Evolutionary conservation across 2,888 invertebrate species (phyloP).

Genomic region (Notodonta ziczac): DNA sequence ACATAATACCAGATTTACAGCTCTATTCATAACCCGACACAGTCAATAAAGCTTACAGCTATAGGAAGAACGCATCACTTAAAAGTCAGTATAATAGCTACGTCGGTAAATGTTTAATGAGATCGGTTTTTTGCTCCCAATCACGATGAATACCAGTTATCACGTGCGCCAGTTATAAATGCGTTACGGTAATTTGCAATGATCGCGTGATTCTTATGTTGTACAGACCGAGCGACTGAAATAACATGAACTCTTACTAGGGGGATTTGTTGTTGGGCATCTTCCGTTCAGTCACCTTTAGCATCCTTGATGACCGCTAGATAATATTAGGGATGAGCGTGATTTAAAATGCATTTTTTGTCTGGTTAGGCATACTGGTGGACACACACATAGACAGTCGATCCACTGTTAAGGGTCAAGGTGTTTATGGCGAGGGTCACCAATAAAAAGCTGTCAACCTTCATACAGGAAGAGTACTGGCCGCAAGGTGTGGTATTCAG

Average conservation of each 20-base stretch:
- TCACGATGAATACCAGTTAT: constrained; percentile 49
- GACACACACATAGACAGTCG: no score
- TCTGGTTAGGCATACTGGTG: no score
- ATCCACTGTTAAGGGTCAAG: no score
- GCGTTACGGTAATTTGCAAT: constrained; percentile 61
- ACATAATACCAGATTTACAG: no score
- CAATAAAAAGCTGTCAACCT: no score
- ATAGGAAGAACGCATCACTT: not conserved
- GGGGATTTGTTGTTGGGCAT: not conserved
- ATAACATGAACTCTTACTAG: not conserved
- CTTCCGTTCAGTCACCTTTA: no score
- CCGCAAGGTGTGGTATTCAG: no score
- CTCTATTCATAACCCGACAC: not conserved
- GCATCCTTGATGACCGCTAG: no score
- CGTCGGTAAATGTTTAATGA: constrained; percentile 25
- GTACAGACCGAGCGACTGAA: not conserved
- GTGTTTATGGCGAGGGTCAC: no score
- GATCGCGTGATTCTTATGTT: constrained; percentile 56
- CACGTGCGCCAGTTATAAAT: constrained; percentile 63
- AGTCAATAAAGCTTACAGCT: not conserved
- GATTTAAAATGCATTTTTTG: no score
- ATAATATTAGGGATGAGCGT: no score
- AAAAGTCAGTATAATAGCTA: not conserved
- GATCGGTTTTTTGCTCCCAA: constrained; percentile 36
- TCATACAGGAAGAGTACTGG: no score